These are phyloP conservation scores for Gymnocephalus cernua DNA, from an alignment of 2,113 vertebrate species.

Conservation along the genomic window DNA sequence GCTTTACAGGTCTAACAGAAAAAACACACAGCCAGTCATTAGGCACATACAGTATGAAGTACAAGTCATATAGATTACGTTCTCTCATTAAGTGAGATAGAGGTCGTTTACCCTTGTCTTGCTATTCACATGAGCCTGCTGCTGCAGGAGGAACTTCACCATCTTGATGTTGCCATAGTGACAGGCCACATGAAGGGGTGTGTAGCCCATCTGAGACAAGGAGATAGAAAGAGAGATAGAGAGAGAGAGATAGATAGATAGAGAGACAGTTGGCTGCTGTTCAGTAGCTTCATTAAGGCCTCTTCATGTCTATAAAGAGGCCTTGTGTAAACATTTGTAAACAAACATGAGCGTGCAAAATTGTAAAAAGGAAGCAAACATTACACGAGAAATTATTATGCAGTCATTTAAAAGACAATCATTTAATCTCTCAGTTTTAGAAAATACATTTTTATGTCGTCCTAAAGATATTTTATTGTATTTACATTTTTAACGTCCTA, in stretches of 20 bases:
- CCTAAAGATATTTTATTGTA: neutral
- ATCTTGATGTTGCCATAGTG: constrained; percentile 99
- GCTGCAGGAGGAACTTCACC: constrained; percentile 97
- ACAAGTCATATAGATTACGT: neutral
- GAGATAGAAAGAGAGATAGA: neutral
- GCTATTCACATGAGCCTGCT: constrained; percentile 93
- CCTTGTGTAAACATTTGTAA: constrained; percentile 12
- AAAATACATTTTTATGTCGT: neutral
- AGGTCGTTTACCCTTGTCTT: constrained; percentile 92
- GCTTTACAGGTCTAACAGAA: neutral
- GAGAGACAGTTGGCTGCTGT: constrained; percentile 10
- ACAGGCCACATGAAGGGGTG: constrained; percentile 94
- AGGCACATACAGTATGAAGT: neutral
- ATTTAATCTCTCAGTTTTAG: too few species aligned
- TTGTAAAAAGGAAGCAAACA: neutral
- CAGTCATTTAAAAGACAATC: too few species aligned
- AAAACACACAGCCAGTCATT: neutral
- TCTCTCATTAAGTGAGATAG: neutral
- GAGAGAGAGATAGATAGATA: neutral
- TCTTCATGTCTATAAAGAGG: constrained; percentile 6
- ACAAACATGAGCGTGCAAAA: neutral
- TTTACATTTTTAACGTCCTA: neutral
- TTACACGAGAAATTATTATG: too few species aligned
- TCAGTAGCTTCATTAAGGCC: constrained; percentile 28
- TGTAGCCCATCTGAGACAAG: constrained; percentile 93